Evolutionary conservation across 2,888 invertebrate species (phyloP).

Genomic region (Platycheirus albimanus): DNA sequence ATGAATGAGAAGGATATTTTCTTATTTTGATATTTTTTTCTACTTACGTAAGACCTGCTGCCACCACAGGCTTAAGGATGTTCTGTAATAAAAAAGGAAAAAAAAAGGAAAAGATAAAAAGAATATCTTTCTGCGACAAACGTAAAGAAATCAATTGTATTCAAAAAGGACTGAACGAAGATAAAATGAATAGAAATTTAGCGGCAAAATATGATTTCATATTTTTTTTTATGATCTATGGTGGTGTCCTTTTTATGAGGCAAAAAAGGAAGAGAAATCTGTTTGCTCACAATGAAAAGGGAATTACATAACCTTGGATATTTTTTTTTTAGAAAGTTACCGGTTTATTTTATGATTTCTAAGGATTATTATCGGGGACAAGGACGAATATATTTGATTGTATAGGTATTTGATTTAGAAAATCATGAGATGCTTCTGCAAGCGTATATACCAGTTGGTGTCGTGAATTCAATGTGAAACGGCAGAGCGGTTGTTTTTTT

Average conservation of each 20-base stretch:
- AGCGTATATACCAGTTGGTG: conserved; percentile 45
- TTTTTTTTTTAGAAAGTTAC: conserved; percentile 51
- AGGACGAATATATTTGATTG: conserved; percentile 29
- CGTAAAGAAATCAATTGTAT: conserved; percentile 53
- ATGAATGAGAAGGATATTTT: conserved; percentile 43
- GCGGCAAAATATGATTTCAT: conserved; percentile 68
- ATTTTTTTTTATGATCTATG: conserved; percentile 54
- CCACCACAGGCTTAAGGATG: conserved; percentile 44
- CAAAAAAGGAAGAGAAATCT: conserved; percentile 12
- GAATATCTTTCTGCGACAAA: conserved; percentile 42
- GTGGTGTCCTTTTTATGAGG: conserved; percentile 20
- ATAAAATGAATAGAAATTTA: conserved; percentile 47
- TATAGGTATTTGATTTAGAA: conserved; percentile 26
- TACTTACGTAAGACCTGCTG: conserved; percentile 37
- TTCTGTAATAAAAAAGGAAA: conserved; percentile 33
- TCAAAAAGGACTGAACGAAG: neutral
- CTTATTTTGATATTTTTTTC: conserved; percentile 5
- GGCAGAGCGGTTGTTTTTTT: conserved; percentile 3
- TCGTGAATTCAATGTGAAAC: conserved; percentile 31
- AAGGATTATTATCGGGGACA: conserved; percentile 28
- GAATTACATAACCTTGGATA: conserved; percentile 52
- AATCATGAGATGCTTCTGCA: conserved; percentile 4
- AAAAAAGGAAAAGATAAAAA: conserved; percentile 13
- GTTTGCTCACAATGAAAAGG: neutral
- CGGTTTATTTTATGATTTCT: conserved; percentile 18